Percentiles rank a stretch among this genome's conserved stretches.
Evolutionary conservation across 1,140 invertebrate species (phyloP).

Genomic region (Sesamia nonagrioides): DNA sequence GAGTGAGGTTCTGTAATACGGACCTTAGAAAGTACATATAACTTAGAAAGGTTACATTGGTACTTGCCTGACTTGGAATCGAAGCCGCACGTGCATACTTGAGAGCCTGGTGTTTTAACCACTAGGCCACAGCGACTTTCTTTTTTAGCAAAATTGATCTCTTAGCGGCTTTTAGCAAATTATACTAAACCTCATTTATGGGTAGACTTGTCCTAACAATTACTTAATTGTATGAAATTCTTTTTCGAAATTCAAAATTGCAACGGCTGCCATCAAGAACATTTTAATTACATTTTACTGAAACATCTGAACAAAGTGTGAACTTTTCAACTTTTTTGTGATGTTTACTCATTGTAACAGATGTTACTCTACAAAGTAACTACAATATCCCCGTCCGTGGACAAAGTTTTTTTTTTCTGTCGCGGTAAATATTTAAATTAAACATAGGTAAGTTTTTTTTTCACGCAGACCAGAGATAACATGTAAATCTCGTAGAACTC

Average conservation of each 20-base stretch:
- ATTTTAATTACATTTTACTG: background rate
- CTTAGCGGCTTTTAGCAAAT: no score
- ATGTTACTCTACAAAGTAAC: background rate
- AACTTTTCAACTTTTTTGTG: background rate
- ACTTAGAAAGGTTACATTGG: no score
- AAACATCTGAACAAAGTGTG: background rate
- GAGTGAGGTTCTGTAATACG: no score
- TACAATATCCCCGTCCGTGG: constrained; percentile 3
- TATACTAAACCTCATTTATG: no score
- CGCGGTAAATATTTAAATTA: constrained; percentile 66
- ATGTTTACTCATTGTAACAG: constrained; percentile 22
- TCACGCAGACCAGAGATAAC: constrained; percentile 67
- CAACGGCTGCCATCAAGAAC: background rate
- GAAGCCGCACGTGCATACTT: no score
- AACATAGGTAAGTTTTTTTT: constrained; percentile 69
- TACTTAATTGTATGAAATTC: no score
- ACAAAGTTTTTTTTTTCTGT: constrained; percentile 35
- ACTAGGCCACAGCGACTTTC: no score
- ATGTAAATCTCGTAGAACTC: constrained; percentile 78
- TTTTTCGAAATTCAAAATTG: background rate
- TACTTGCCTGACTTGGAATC: no score
- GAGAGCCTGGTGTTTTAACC: no score
- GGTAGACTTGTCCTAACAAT: no score
- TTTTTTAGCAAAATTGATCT: no score
- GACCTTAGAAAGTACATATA: no score